These are phyloP conservation scores for Cylloceria caligata DNA, from an alignment of 2,888 invertebrate genomes.

Conservation along the genomic window DNA sequence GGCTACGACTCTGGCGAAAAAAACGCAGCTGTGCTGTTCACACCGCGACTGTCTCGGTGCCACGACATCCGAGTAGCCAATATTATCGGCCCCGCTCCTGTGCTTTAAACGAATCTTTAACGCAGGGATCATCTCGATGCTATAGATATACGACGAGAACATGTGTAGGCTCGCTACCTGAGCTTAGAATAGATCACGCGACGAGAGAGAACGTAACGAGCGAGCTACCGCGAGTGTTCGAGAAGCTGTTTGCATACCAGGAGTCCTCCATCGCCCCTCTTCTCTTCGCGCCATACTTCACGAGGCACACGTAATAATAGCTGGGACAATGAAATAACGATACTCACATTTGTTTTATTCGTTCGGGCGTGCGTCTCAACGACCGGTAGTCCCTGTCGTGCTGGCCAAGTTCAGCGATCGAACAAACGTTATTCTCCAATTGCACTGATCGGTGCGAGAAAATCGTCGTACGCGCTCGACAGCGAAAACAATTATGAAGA, in stretches of 20 bases:
- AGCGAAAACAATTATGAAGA: not conserved
- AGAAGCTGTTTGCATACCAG: constrained; percentile 40
- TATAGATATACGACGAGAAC: not conserved
- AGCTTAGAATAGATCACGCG: constrained; percentile 57
- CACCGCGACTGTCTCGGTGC: not conserved
- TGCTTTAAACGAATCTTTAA: constrained; percentile 8
- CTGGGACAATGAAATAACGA: constrained; percentile 11
- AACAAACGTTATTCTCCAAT: not conserved
- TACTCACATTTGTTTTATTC: constrained; percentile 21
- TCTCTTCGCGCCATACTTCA: not conserved
- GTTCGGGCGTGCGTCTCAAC: not conserved
- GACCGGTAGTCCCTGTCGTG: not conserved
- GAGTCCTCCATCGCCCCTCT: not conserved
- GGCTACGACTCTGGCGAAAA: constrained; percentile 28
- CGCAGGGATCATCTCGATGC: constrained; percentile 12
- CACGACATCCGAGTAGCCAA: not conserved
- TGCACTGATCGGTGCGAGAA: not conserved
- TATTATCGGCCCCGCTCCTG: not conserved
- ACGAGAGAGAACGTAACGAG: constrained; percentile 28
- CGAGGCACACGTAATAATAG: constrained; percentile 23
- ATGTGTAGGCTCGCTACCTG: constrained; percentile 15
- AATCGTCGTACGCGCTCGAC: not conserved
- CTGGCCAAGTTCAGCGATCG: not conserved
- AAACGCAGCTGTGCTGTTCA: not conserved
- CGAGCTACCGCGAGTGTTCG: constrained; percentile 41